Percentiles rank a stretch among this genome's conserved stretches.
phyloP scores from a whole-genome alignment of 2,888 invertebrate species.

The Neoascia interrupta region DNA sequence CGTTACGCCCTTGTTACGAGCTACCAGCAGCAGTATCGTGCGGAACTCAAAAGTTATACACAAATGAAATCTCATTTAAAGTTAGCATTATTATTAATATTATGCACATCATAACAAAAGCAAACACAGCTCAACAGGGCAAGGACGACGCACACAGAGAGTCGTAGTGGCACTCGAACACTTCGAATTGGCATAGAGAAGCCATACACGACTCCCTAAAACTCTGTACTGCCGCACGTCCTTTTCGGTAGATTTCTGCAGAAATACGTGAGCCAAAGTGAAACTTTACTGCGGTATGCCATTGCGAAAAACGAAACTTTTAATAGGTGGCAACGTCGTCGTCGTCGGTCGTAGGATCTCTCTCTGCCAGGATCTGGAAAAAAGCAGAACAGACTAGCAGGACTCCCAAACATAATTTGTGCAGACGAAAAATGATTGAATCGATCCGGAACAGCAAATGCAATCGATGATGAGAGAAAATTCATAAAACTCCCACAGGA shows the following conservation, averaged over 20 bases:
- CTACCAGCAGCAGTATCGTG: slow-evolving; percentile 11
- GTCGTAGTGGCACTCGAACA: too few relatives aligned
- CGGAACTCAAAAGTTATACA: slow-evolving; percentile 44
- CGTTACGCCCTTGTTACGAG: neutral
- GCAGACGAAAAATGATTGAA: slow-evolving; percentile 26
- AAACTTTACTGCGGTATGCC: slow-evolving; percentile 63
- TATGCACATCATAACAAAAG: slow-evolving; percentile 68
- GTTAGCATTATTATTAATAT: slow-evolving; percentile 68
- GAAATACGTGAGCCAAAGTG: neutral
- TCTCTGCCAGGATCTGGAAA: slow-evolving; percentile 6
- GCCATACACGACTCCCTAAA: too few relatives aligned
- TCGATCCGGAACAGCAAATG: slow-evolving; percentile 16
- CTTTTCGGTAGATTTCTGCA: too few relatives aligned
- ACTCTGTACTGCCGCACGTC: too few relatives aligned
- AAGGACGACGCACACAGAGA: slow-evolving; percentile 51
- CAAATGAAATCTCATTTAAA: slow-evolving; percentile 69
- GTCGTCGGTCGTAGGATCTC: neutral
- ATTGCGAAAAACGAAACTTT: slow-evolving; percentile 53
- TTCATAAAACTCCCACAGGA: slow-evolving; percentile 3
- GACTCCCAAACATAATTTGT: slow-evolving; percentile 53
- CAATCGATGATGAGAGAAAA: neutral
- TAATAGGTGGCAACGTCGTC: slow-evolving; percentile 34
- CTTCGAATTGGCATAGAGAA: too few relatives aligned
- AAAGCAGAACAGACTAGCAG: slow-evolving; percentile 3
- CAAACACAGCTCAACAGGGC: slow-evolving; percentile 65